Conservation (phyloP, 2,797 vertebrate species). For the Muraenolepis orangiensis region DNA sequence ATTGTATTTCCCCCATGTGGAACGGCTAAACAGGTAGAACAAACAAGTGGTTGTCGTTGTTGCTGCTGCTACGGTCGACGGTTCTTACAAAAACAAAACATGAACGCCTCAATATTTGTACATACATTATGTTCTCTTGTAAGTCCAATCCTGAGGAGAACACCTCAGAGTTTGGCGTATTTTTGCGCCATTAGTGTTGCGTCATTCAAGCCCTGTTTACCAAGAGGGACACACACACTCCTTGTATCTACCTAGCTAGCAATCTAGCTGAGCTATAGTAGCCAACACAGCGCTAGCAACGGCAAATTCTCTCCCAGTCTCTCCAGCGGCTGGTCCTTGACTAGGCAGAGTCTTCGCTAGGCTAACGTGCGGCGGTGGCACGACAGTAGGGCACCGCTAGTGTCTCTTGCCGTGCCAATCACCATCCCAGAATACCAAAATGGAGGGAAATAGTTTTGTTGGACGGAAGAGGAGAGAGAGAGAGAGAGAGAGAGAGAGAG, state of each 20-base stretch:
- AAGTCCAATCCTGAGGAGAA: slow-evolving; percentile 34
- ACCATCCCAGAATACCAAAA: slow-evolving; percentile 37
- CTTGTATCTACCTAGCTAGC: slow-evolving; percentile 20
- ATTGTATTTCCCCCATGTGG: slow-evolving; percentile 22
- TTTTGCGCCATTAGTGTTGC: slow-evolving; percentile 32
- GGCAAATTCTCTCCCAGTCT: slow-evolving; percentile 17
- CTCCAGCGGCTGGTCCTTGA: slow-evolving; percentile 20
- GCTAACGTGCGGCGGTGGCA: slow-evolving; percentile 16
- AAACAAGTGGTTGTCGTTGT: background rate
- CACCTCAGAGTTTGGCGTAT: slow-evolving; percentile 40
- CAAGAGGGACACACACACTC: background rate
- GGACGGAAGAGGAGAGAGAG: background rate
- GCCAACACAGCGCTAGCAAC: slow-evolving; percentile 10
- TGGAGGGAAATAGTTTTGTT: slow-evolving; percentile 16
- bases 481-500: slow-evolving; percentile 29
- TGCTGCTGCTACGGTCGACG: slow-evolving; percentile 59
- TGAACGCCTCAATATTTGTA: slow-evolving; percentile 44
- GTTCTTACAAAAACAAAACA: slow-evolving; percentile 33
- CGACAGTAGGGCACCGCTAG: slow-evolving; percentile 37
- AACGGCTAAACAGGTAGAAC: slow-evolving; percentile 30
- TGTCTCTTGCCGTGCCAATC: slow-evolving; percentile 39
- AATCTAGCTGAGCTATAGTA: background rate
- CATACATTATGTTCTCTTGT: slow-evolving; percentile 52
- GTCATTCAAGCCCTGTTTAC: slow-evolving; percentile 33
- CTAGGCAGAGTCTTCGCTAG: slow-evolving; percentile 21